These are phyloP conservation scores for Dryocosmus kuriphilus DNA, from an alignment of 2,888 invertebrate genomes.

Conservation along the genomic window DNA sequence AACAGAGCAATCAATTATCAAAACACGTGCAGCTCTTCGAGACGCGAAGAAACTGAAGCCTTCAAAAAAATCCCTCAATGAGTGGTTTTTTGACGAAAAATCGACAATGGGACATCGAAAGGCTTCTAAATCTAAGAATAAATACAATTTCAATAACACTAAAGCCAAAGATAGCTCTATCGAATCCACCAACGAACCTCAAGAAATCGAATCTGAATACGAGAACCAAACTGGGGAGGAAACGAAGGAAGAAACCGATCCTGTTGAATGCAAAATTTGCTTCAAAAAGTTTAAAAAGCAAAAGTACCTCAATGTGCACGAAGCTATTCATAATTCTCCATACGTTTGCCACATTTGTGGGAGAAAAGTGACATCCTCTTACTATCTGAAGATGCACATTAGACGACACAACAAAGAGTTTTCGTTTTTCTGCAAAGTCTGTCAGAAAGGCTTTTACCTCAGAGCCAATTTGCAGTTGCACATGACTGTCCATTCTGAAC, in stretches of 20 bases:
- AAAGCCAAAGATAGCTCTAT: neutral
- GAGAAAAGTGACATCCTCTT: constrained; percentile 41
- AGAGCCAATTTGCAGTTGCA: constrained; percentile 70
- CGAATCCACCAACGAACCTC: neutral
- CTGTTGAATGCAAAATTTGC: constrained; percentile 65
- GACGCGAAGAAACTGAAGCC: constrained; percentile 76
- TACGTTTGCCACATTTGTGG: constrained; percentile 72
- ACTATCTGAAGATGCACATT: constrained; percentile 49
- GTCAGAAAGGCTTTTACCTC: constrained; percentile 74
- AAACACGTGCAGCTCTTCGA: constrained; percentile 53
- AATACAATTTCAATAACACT: neutral
- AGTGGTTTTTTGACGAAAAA: neutral
- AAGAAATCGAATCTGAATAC: neutral
- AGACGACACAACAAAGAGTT: constrained; percentile 78
- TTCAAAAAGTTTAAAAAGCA: constrained; percentile 66
- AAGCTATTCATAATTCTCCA: constrained; percentile 75
- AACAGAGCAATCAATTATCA: constrained; percentile 61
- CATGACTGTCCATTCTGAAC: constrained; percentile 68
- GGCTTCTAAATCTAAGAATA: neutral
- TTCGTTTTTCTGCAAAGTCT: constrained; percentile 71
- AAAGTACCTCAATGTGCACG: constrained; percentile 66
- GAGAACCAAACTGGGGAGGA: neutral
- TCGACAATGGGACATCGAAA: neutral
- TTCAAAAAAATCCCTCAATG: neutral
- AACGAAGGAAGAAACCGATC: constrained; percentile 33